phyloP scores from a whole-genome alignment of 2,113 vertebrate species.

The Casuarius casuarius region DNA sequence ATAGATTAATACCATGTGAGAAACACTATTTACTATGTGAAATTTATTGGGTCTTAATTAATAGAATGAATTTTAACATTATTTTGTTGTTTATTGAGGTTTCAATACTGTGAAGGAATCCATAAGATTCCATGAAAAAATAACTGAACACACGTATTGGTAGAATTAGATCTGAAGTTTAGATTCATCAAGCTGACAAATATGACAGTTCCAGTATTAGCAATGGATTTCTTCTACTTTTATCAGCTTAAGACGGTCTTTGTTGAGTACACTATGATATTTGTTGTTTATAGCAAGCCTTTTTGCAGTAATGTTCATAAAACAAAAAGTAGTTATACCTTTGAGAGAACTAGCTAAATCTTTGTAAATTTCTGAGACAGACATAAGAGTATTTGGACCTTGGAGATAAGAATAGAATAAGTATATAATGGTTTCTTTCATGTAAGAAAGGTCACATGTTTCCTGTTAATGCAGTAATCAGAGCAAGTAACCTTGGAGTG shows the following conservation, averaged over 20 bases:
- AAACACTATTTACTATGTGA: background rate
- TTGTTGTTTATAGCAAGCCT: background rate
- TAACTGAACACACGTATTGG: background rate
- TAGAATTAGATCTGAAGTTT: background rate
- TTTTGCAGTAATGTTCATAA: background rate
- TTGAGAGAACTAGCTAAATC: background rate
- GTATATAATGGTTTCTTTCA: background rate
- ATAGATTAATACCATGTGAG: background rate
- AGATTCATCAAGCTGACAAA: background rate
- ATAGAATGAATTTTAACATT: background rate
- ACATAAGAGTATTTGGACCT: background rate
- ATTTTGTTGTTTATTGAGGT: background rate
- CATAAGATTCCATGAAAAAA: background rate
- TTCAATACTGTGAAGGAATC: background rate
- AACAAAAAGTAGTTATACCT: background rate
- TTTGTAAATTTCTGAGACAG: background rate
- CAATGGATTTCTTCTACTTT: background rate
- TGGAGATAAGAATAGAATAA: background rate
- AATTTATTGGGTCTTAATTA: background rate
- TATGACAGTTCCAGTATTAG: background rate
- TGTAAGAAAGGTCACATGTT: background rate
- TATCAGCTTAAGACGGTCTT: background rate
- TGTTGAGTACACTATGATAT: background rate
- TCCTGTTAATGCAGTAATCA: background rate
- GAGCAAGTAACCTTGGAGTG: background rate